A percentile compares a stretch with the other conserved stretches of the same genome.
These are phyloP conservation scores for Pseudomyrmex flavicornis DNA, from an alignment of 1,140 invertebrate genomes.

Conservation along the genomic window DNA sequence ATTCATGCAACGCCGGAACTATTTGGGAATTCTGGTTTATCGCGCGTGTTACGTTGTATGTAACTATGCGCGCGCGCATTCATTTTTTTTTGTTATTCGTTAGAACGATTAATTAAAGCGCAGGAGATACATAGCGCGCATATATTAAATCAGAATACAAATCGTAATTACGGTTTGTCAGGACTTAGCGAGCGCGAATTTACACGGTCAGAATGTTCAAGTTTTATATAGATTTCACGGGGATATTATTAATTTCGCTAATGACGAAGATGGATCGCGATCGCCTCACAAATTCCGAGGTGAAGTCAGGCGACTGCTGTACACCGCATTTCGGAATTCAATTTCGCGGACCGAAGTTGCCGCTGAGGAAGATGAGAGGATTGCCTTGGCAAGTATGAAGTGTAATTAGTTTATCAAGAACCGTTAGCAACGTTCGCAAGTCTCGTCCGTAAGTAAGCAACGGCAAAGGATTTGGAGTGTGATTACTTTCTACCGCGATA, in stretches of 20 bases:
- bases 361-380: conserved; percentile 10
- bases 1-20: no score
- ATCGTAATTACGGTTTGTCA: neutral
- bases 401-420: conserved; percentile 73
- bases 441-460: conserved; percentile 20
- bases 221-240: neutral
- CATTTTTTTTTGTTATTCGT: no score
- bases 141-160: neutral
- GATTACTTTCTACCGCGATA: conserved; percentile 4
- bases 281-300: conserved; percentile 31
- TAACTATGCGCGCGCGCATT: no score
- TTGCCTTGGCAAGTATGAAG: conserved; percentile 23
- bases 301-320: neutral
- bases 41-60: no score
- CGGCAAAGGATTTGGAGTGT: conserved; percentile 1
- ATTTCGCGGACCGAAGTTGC: conserved; percentile 40
- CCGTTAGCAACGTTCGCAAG: conserved; percentile 36
- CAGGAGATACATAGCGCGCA: neutral
- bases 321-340: conserved; percentile 45
- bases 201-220: neutral
- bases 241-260: conserved; percentile 47
- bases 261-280: conserved; percentile 47
- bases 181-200: conserved; percentile 1
- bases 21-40: no score
- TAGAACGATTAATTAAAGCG: neutral